Base-by-base conservation (phyloP, 2,888 invertebrate species). In the Choristoneura rosaceana region DNA sequence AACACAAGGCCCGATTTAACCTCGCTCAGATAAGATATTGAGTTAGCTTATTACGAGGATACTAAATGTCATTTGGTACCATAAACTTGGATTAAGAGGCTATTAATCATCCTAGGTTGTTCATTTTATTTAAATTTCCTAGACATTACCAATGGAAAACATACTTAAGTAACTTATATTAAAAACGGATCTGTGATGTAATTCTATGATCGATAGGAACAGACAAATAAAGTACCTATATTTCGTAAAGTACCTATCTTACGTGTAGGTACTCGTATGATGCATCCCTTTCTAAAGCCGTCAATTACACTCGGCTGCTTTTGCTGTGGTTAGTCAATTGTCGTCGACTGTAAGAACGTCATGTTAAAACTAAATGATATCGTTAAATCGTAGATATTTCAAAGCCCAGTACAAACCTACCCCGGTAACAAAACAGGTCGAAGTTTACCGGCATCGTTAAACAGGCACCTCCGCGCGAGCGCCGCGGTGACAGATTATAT, bases 401-500 rank as follows among this genome's bases (percentile, higher is more conserved):
- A n/a, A 47, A 52, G 52, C 17, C 15, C 3, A n/a, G 17, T 17
- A 52, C 50, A 52, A 8, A 15, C 9, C 47, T 17, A 15, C 17
- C 47, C 47, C 4, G 4, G 47, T n/a, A 38, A 60, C 33, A 60
- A 59, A n/a, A 60, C 34, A 60, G 34, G 60, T 60, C 60, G 38
- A 38, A 60, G 60, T 60, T 34, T 60, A 60, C 60, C 33, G n/a
- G 38, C 34, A 9, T 60, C 60, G 34, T 60, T 34, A 38, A 34
- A 38, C 52, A 52, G 55, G 33, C 33, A 58, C 33, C 58, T 33
- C 58, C 33, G 17, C n/a, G n/a, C 52, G 17, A 47, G 52, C 52
- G 52, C 52, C 52, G 52, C 52, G 9, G 52, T 17, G 52, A 52
- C 52, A 63, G 70, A 70, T 70, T 64, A 38, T 33, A 65, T 70